Percentiles rank a stretch among this genome's conserved stretches.
Evolutionary conservation across 2,797 vertebrate species (phyloP).

Genomic region (Serranus cabrilla): DNA sequence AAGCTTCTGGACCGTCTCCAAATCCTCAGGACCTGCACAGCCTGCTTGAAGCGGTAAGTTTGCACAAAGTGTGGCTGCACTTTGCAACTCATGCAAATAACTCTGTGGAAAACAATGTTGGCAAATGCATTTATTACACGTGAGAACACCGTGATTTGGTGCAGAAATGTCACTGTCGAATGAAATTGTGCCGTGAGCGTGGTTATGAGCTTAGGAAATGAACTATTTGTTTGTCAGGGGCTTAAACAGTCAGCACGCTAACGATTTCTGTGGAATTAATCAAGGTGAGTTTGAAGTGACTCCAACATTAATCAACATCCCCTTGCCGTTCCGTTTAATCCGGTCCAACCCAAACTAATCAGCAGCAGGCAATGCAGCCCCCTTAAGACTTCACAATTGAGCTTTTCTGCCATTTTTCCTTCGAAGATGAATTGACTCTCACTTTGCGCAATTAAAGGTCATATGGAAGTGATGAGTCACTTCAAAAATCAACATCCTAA

Average conservation of each 20-base stretch:
- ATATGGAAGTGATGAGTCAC: slow-evolving; percentile 76
- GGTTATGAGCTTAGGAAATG: slow-evolving; percentile 47
- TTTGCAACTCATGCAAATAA: slow-evolving; percentile 22
- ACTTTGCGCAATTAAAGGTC: slow-evolving; percentile 77
- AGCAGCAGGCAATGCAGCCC: slow-evolving; percentile 39
- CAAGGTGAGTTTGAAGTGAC: slow-evolving; percentile 71
- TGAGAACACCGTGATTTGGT: slow-evolving; percentile 9
- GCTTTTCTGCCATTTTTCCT: slow-evolving; percentile 38
- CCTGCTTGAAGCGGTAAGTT: slow-evolving; percentile 23
- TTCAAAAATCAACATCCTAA: slow-evolving; percentile 72
- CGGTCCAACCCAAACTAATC: slow-evolving; percentile 71
- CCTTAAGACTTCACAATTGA: slow-evolving; percentile 50
- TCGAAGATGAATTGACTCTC: slow-evolving; percentile 61
- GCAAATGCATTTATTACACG: slow-evolving; percentile 33
- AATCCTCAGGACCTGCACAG: slow-evolving; percentile 2
- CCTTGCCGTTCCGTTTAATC: slow-evolving; percentile 59
- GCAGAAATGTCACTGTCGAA: slow-evolving; percentile 45
- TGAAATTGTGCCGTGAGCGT: slow-evolving; percentile 8
- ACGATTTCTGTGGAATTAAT: slow-evolving; percentile 67
- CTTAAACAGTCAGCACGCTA: slow-evolving; percentile 44
- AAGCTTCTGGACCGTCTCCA: slow-evolving; percentile 41
- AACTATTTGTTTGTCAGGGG: slow-evolving; percentile 67
- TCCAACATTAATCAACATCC: slow-evolving; percentile 71
- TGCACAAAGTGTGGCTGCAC: slow-evolving; percentile 9
- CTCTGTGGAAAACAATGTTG: slow-evolving; percentile 15